Evolutionary conservation across 2,797 vertebrate genomes (phyloP), one percentile per base, ranked within the genome.

Genomic region (Dryobates pubescens): DNA sequence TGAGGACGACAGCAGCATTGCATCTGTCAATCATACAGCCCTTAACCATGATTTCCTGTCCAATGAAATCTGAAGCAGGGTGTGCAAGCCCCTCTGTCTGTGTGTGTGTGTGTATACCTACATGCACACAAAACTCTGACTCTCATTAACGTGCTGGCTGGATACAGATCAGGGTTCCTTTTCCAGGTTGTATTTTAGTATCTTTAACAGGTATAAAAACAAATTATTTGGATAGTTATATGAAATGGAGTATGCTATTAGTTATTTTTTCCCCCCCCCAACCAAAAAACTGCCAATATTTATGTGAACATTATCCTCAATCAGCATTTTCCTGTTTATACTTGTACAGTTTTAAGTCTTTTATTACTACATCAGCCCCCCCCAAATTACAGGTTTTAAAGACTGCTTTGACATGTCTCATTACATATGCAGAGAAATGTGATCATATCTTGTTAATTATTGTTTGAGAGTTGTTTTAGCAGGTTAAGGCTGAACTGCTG

Each of bases 331-430:
- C 93, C 92, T 97, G 94, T 97, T 97, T 97, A 95, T 97, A 97
- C 88, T 95, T 97, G 97, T 96, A 96, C 89, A 96, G 97, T 97
- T 97, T 96, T 92, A 93, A 93, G 96, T 97, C 92, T 96, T 97
- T 96, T 95, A 95, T 95, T 92, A 96, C 92, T 88, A 82, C 87
- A 83, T 94, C 87, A 76, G 87, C 85, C 89, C 53, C 93, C 80
- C 92, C 85, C 86, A 85, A 73, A 13, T 3, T 85, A 94, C 27
- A 38, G 88, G 73, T 89, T 62, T 92, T 96, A 43, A 91, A 89
- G 84, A 93, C 80, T 90, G 81, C 94, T 94, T 94, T 97, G 76
- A 92, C 78, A 14, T 93, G 18, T 94, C 56, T 92, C 67, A 7
- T 93, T 94, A 82, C 91, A 65, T 92, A 92, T 63, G 65, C 85